Percentiles rank a stretch among this genome's conserved stretches.
phyloP scores from a whole-genome alignment of 2,797 vertebrate species.

The Huso huso region DNA sequence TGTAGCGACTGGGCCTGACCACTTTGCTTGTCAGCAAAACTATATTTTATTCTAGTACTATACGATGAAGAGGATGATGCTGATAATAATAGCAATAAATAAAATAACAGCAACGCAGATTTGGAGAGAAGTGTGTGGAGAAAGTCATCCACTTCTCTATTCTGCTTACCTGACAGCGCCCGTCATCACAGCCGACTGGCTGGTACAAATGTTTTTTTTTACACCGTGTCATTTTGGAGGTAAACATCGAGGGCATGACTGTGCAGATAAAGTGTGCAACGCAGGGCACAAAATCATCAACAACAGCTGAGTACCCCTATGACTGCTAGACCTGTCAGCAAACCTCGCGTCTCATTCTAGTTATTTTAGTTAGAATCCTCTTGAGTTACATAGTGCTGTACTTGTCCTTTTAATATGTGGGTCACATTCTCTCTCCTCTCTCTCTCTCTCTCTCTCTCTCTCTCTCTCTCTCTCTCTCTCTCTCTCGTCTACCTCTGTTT shows the following conservation, averaged over 20 bases:
- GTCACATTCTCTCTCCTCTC: background rate
- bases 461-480: background rate
- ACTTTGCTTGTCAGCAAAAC: no score
- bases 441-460: background rate
- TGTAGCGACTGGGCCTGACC: no score
- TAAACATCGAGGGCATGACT: constrained; percentile 44
- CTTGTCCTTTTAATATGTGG: background rate
- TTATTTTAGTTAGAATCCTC: no score
- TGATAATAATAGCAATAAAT: background rate
- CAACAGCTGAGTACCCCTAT: constrained; percentile 18
- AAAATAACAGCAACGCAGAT: background rate
- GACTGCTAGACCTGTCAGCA: constrained; percentile 44
- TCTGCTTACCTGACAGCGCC: background rate
- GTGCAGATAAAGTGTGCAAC: constrained; percentile 35
- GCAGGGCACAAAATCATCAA: constrained; percentile 14
- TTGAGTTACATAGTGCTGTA: no score
- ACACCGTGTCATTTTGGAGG: constrained; percentile 41
- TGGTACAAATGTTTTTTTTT: constrained; percentile 36
- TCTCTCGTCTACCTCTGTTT: background rate
- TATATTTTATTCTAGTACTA: no score
- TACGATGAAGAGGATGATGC: no score
- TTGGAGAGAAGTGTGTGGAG: constrained; percentile 15
- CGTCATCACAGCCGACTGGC: constrained; percentile 19
- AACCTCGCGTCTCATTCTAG: background rate
- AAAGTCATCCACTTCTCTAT: background rate